Evolutionary conservation across 1,140 invertebrate genomes (phyloP).

Genomic region (Mercenaria mercenaria): DNA sequence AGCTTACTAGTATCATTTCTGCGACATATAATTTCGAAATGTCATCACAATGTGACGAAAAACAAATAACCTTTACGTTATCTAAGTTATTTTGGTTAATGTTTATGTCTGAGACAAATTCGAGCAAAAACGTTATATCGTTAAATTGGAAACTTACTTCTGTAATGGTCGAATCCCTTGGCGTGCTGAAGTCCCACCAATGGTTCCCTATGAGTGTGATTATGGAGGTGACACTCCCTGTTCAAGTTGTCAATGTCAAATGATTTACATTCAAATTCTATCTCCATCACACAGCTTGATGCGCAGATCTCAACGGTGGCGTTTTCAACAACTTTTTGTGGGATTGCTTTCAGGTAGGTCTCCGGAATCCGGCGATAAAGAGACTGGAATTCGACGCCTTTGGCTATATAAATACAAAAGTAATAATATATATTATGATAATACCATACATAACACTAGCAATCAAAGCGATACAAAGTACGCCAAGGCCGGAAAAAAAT

Average conservation of each 20-base stretch:
- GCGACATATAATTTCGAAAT: too few species aligned
- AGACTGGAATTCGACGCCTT: conserved; percentile 60
- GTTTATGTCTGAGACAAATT: too few species aligned
- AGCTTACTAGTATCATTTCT: too few species aligned
- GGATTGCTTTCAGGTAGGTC: conserved; percentile 68
- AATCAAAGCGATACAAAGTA: too few species aligned
- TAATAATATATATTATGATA: too few species aligned
- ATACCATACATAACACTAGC: too few species aligned
- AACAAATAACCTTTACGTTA: too few species aligned
- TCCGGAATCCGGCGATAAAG: conserved; percentile 77
- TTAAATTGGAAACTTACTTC: conserved; percentile 81
- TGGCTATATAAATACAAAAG: neutral
- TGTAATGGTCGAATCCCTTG: conserved; percentile 77
- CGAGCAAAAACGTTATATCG: too few species aligned
- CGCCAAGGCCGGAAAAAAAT: too few species aligned
- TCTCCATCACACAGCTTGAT: conserved; percentile 73
- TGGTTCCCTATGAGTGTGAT: conserved; percentile 75
- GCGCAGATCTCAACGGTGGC: conserved; percentile 76
- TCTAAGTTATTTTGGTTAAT: too few species aligned
- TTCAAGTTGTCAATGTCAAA: conserved; percentile 79
- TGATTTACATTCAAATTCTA: conserved; percentile 80
- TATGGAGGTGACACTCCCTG: conserved; percentile 75
- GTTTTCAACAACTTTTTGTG: conserved; percentile 73
- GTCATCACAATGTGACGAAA: too few species aligned
- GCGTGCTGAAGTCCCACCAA: conserved; percentile 71